Percentiles rank a stretch among this genome's conserved stretches.
phyloP scores from a whole-genome alignment of 2,113 vertebrate genomes.

The Pyxicephalus adspersus region DNA sequence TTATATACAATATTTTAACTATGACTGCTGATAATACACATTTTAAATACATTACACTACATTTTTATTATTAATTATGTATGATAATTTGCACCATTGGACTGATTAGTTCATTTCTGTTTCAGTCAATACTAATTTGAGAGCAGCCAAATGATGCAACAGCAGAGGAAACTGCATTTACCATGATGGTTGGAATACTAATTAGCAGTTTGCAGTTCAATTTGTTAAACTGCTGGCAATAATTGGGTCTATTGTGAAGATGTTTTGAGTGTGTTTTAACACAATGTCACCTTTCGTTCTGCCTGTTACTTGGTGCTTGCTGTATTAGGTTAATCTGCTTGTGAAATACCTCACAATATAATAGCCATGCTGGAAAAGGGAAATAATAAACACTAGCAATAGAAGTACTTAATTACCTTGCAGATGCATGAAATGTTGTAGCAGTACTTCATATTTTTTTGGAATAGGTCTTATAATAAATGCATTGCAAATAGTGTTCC shows the following conservation, averaged over 20 bases:
- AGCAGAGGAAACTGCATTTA: slow-evolving; percentile 31
- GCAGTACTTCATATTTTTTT: no score
- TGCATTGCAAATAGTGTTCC: no score
- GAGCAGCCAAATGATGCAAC: slow-evolving; percentile 7
- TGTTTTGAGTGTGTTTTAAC: slow-evolving; percentile 47
- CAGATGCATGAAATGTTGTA: no score
- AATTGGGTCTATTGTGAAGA: slow-evolving; percentile 36
- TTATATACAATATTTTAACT: no score
- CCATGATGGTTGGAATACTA: slow-evolving; percentile 37
- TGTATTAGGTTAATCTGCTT: slow-evolving; percentile 25
- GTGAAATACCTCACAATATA: slow-evolving; percentile 12
- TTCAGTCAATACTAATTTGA: slow-evolving; percentile 44
- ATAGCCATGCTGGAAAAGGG: background rate
- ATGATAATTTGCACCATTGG: background rate
- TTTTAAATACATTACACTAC: background rate
- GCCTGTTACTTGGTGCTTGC: slow-evolving; percentile 15
- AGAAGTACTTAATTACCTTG: no score
- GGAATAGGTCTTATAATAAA: no score
- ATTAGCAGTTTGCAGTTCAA: slow-evolving; percentile 54
- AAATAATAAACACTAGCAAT: background rate
- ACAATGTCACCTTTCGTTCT: slow-evolving; percentile 46
- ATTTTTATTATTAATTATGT: slow-evolving; percentile 7
- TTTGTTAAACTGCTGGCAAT: slow-evolving; percentile 47
- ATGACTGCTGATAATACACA: background rate
- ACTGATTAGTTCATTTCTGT: slow-evolving; percentile 43